These are phyloP conservation scores for Dastarcus helophoroides DNA, from an alignment of 2,888 invertebrate genomes.

Conservation along the genomic window DNA sequence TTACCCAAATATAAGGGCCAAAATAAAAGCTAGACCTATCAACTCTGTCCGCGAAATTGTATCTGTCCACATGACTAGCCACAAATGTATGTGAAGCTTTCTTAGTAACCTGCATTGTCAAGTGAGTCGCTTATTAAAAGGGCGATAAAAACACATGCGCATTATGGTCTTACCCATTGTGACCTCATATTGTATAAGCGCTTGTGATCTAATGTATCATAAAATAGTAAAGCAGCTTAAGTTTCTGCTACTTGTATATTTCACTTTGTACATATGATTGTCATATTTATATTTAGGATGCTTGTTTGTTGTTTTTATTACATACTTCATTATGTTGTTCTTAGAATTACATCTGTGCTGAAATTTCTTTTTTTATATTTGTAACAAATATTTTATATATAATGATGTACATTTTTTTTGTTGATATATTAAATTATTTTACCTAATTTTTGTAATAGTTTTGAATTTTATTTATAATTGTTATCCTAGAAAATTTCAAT, in stretches of 20 bases:
- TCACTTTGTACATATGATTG: constrained; percentile 27
- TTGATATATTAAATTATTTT: constrained; percentile 35
- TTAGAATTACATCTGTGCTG: constrained; percentile 22
- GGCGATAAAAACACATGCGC: no score
- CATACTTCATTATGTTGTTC: constrained; percentile 23
- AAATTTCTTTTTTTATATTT: constrained; percentile 21
- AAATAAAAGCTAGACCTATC: constrained; percentile 12
- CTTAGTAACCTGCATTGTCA: constrained; percentile 7
- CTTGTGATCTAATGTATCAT: constrained; percentile 4
- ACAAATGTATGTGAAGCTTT: constrained; percentile 6
- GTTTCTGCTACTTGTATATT: constrained; percentile 29
- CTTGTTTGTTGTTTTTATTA: constrained; percentile 20
- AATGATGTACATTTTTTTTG: constrained; percentile 33
- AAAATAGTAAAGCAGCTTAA: constrained; percentile 11
- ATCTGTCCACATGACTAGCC: constrained; percentile 15
- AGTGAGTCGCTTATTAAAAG: constrained; percentile 7
- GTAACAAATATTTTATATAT: constrained; percentile 25
- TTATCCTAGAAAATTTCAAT: constrained; percentile 34
- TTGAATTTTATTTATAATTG: constrained; percentile 32
- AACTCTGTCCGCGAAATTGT: constrained; percentile 11
- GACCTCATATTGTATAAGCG: constrained; percentile 5
- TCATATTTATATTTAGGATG: constrained; percentile 15
- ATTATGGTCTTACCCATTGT: no score
- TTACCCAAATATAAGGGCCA: constrained; percentile 5
- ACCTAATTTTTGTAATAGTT: constrained; percentile 30